Conservation (phyloP, 1,140 invertebrate species). For the Scaptomyza pallida region DNA sequence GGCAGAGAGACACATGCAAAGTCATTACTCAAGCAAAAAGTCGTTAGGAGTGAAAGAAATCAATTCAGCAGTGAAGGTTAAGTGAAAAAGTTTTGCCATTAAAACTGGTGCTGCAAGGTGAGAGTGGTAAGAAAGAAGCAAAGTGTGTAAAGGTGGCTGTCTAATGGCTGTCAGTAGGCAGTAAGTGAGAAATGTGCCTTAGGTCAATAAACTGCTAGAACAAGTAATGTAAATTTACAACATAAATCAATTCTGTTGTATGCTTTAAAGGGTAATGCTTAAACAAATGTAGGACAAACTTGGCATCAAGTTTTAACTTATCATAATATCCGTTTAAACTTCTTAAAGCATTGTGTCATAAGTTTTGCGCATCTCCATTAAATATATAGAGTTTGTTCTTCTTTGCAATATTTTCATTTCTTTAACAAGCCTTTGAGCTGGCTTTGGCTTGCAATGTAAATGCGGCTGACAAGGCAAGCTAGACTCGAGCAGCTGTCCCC, state of each 20-base stretch:
- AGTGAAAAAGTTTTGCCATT: constrained; percentile 76
- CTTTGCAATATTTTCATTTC: constrained; percentile 10
- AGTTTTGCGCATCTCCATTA: neutral
- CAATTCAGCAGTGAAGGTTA: constrained; percentile 75
- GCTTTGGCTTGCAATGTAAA: neutral
- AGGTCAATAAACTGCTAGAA: constrained; percentile 38
- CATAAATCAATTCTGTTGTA: constrained; percentile 42
- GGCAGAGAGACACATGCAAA: constrained; percentile 65
- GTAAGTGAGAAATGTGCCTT: constrained; percentile 34
- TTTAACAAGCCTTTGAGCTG: neutral
- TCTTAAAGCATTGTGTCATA: constrained; percentile 2
- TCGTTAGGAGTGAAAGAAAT: constrained; percentile 69
- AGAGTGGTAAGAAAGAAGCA: constrained; percentile 12
- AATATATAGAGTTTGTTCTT: neutral
- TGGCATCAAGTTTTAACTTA: neutral
- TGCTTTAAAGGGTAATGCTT: constrained; percentile 16
- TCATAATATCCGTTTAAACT: constrained; percentile 7
- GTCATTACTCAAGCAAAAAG: constrained; percentile 75
- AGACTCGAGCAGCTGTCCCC: constrained; percentile 5
- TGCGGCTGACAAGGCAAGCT: neutral
- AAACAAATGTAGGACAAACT: constrained; percentile 7
- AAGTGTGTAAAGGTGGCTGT: constrained; percentile 1
- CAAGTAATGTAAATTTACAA: constrained; percentile 12
- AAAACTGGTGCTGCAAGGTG: constrained; percentile 68
- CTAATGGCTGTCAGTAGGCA: constrained; percentile 32